Base-by-base conservation (phyloP, 1,140 invertebrate species). In the Tribolium castaneum region DNA sequence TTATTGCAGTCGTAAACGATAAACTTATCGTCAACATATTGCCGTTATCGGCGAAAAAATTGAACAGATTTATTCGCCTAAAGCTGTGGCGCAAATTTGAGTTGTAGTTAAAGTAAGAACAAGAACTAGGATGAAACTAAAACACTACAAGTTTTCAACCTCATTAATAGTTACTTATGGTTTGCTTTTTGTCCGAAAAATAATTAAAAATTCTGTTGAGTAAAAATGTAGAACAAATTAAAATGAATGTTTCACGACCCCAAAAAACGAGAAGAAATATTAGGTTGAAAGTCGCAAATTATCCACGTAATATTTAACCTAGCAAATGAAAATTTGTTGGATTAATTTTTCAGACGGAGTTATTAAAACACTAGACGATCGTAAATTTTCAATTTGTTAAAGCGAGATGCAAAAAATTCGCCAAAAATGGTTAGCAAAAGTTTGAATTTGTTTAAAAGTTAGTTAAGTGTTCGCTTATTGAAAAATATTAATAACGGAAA, bases 291-390 rank as follows among this genome's bases (percentile, higher is more conserved):
- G 12, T 66, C 59, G 30, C 59, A 35, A 66, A 66, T 66, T 66
- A 66, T 39, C 22, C 5, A 66, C 12, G 30, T 66, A 66, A 66
- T 66, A 66, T 66, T 66, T 66, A 66, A 66, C 25, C 3, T 59
- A 35, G 7, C 6, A 66, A 66, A 66, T 66, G 59, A 35, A 66
- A 66, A 66, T 66, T 66, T 66, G 59, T 66, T 66, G 59, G 59
- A 66, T 66, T 66, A 66, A 66, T 66, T 66, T 66, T 66, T 66
- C 59, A 66, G 25, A 30, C 25, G n/a, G 13, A 12, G 34, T 34
- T 59, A 59, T 59, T 59, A 59, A 22, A 59, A 66, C 59, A 35
- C 30, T 22, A 9, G 56, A 19, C 16, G 16, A 19, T 19, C 56
- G 13, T 62, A 62, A 62, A 62, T 62, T 62, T 12, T 6, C 16